Conservation (phyloP, 2,888 invertebrate species). For the Scaeva pyrastri region DNA sequence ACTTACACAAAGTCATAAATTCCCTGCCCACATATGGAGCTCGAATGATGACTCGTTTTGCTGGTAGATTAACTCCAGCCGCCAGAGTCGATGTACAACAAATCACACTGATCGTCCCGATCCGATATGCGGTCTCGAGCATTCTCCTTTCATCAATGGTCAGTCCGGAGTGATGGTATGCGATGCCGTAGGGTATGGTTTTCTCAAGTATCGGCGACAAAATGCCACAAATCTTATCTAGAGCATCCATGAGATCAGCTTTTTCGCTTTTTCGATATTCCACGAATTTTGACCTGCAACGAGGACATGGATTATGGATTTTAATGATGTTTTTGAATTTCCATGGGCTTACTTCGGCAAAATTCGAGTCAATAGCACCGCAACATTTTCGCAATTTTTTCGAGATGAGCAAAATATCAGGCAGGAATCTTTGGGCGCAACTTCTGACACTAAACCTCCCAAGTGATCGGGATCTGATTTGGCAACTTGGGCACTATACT, state of each 20-base stretch:
- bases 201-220: constrained; percentile 88
- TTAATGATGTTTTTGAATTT: background rate
- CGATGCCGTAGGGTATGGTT: constrained; percentile 92
- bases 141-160: constrained; percentile 93
- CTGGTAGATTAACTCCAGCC: constrained; percentile 99
- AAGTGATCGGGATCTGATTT: constrained; percentile 92
- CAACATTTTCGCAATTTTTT: constrained; percentile 96
- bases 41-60: constrained; percentile 93
- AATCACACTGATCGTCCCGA: constrained; percentile 93
- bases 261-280: constrained; percentile 87
- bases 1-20: constrained; percentile 90
- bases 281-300: constrained; percentile 84
- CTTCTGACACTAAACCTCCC: constrained; percentile 91
- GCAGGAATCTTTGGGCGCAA: constrained; percentile 91
- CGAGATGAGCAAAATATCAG: constrained; percentile 97
- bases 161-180: constrained; percentile 97
- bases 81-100: constrained; percentile 98
- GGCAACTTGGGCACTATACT: constrained; percentile 87
- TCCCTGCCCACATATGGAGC: constrained; percentile 92
- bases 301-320: background rate
- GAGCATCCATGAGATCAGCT: constrained; percentile 86
- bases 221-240: constrained; percentile 87
- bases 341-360: constrained; percentile 81
- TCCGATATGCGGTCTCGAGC: constrained; percentile 92
- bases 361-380: constrained; percentile 89